Evolutionary conservation across 2,797 vertebrate genomes (phyloP).

Genomic region (Pseudochromis fuscus): DNA sequence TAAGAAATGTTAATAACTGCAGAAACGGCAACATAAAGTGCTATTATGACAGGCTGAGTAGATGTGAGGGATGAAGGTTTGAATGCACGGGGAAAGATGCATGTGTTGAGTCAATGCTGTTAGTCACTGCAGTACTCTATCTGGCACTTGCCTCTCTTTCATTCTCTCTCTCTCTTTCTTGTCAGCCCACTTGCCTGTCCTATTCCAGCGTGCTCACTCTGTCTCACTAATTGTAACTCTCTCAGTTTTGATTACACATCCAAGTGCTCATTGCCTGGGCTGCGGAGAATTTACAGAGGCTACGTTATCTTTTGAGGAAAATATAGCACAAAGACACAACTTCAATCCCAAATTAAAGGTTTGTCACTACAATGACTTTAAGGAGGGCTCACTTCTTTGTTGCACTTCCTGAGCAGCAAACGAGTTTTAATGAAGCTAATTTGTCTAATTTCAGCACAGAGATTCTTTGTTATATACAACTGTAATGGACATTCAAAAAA

Average conservation of each 20-base stretch:
- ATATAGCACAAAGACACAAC: slow-evolving; percentile 34
- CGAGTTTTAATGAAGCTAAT: slow-evolving; percentile 15
- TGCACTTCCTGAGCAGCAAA: slow-evolving; percentile 22
- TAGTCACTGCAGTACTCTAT: slow-evolving; percentile 48
- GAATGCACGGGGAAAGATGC: slow-evolving; percentile 40
- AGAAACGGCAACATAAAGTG: slow-evolving; percentile 52
- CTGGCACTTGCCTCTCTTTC: slow-evolving; percentile 26
- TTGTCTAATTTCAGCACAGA: slow-evolving; percentile 38
- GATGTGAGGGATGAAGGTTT: slow-evolving; percentile 49
- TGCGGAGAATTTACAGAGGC: slow-evolving; percentile 23
- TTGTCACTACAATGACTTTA: slow-evolving; percentile 17
- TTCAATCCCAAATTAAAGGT: slow-evolving; percentile 9
- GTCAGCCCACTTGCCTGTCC: slow-evolving; percentile 42
- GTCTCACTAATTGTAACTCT: slow-evolving; percentile 60
- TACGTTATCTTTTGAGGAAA: slow-evolving; percentile 33
- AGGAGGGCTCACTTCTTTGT: slow-evolving; percentile 7
- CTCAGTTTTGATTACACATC: slow-evolving; percentile 61
- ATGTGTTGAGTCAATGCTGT: slow-evolving; percentile 33
- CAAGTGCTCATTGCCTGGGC: slow-evolving; percentile 25
- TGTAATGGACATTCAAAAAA: slow-evolving; percentile 6
- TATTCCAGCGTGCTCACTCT: slow-evolving; percentile 43
- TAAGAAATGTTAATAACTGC: slow-evolving; percentile 49
- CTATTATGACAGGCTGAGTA: slow-evolving; percentile 30
- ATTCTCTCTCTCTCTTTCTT: slow-evolving; percentile 24
- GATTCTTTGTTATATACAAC: background rate